Conservation (phyloP, 2,797 vertebrate genomes). For the Parauchenoglanis punctatus region DNA sequence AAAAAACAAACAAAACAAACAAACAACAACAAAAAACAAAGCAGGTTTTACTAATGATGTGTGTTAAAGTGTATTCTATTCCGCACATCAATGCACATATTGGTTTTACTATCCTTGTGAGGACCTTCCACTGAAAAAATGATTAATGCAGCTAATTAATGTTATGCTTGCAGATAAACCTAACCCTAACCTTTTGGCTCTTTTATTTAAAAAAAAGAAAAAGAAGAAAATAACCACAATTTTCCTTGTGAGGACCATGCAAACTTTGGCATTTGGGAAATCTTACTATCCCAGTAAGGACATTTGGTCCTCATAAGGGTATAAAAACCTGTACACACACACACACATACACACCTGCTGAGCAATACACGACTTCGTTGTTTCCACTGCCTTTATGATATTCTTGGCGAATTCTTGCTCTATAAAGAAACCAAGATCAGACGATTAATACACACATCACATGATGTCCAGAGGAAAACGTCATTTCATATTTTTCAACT, state of each 20-base stretch:
- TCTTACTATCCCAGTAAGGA: no score
- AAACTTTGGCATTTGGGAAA: no score
- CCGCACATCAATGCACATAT: background rate
- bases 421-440: conserved; percentile 62
- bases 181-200: no score
- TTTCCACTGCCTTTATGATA: conserved; percentile 82
- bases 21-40: background rate
- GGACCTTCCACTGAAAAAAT: no score
- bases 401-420: conserved; percentile 91
- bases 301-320: no score
- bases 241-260: no score
- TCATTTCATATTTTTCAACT: background rate
- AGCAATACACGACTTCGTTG: conserved; percentile 73
- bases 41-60: background rate
- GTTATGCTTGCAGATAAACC: no score
- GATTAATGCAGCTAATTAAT: no score
- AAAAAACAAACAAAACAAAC: background rate
- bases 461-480: no score
- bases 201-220: no score
- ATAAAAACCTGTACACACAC: background rate
- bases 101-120: no score
- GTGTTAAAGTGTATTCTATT: background rate
- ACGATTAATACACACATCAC: background rate
- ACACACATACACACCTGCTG: conserved; percentile 81
- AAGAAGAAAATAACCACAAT: no score